Percentiles rank a stretch among this genome's conserved stretches.
Conservation (phyloP, 2,797 vertebrate genomes). For the Scomberomorus guttatus region DNA sequence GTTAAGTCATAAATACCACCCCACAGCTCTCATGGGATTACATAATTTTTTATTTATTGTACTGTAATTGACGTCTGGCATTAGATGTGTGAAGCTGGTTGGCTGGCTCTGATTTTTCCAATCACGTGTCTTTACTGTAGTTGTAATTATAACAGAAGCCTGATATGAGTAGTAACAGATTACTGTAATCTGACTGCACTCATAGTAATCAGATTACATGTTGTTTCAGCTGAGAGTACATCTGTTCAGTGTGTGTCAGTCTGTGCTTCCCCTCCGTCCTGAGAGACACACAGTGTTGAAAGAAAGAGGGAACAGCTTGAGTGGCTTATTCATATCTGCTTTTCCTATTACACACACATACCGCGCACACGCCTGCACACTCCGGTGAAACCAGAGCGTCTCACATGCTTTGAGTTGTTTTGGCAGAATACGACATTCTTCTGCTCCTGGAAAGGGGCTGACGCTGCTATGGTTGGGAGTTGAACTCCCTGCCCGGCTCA, state of each 20-base stretch:
- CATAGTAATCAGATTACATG: conserved; percentile 40
- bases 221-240: conserved; percentile 26
- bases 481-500: conserved; percentile 10
- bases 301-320: conserved; percentile 25
- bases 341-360: conserved; percentile 11
- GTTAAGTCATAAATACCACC: not conserved
- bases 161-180: not conserved
- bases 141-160: not conserved
- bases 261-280: conserved; percentile 19
- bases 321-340: conserved; percentile 47
- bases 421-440: conserved; percentile 26
- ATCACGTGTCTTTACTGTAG: too few species aligned
- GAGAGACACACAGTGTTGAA: conserved; percentile 44
- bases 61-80: not conserved
- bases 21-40: not conserved
- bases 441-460: not conserved
- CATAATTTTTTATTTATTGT: not conserved
- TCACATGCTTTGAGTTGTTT: conserved; percentile 39
- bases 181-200: conserved; percentile 27
- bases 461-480: not conserved
- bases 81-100: not conserved
- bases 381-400: conserved; percentile 31
- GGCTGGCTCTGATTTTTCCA: not conserved
- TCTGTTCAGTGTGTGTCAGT: conserved; percentile 29
- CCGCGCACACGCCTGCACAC: conserved; percentile 21